A percentile compares a stretch with the other conserved stretches of the same genome.
These are phyloP conservation scores for Pristionchus arcanus DNA, from an alignment of 2,888 invertebrate species.

Conservation along the genomic window DNA sequence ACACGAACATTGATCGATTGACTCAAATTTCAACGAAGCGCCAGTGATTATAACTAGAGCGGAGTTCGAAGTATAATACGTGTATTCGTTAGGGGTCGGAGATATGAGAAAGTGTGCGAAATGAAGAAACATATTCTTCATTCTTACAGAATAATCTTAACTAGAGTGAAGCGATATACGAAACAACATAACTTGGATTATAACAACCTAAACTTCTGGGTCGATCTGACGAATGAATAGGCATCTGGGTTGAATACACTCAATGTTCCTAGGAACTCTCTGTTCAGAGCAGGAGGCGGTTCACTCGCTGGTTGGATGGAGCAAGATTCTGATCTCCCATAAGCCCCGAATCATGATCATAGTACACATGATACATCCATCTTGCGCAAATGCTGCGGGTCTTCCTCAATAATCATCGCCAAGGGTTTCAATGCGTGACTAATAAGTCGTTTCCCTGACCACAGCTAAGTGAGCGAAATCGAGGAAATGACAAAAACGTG, in stretches of 20 bases:
- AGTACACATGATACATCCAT: not conserved
- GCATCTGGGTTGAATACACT: not conserved
- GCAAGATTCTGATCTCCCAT: not conserved
- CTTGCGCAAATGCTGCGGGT: not conserved
- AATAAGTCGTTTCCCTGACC: not conserved
- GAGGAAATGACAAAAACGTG: conserved; percentile 24
- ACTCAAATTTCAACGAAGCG: not conserved
- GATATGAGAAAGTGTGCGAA: too few relatives aligned
- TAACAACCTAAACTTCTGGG: too few relatives aligned
- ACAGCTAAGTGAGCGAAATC: not conserved
- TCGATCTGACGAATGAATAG: not conserved
- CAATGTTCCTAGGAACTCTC: too few relatives aligned
- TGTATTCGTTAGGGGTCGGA: too few relatives aligned
- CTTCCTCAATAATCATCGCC: not conserved
- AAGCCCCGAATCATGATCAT: not conserved
- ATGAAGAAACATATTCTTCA: too few relatives aligned
- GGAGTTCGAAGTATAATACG: not conserved
- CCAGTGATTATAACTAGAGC: not conserved
- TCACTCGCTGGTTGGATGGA: not conserved
- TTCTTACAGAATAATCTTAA: too few relatives aligned
- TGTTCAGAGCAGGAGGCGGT: too few relatives aligned
- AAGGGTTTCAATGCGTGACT: not conserved
- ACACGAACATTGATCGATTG: conserved; percentile 9
- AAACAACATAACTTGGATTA: too few relatives aligned
- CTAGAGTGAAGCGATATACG: too few relatives aligned